phyloP scores from a whole-genome alignment of 2,888 invertebrate species.

The Brachypalpus laphriformis region DNA sequence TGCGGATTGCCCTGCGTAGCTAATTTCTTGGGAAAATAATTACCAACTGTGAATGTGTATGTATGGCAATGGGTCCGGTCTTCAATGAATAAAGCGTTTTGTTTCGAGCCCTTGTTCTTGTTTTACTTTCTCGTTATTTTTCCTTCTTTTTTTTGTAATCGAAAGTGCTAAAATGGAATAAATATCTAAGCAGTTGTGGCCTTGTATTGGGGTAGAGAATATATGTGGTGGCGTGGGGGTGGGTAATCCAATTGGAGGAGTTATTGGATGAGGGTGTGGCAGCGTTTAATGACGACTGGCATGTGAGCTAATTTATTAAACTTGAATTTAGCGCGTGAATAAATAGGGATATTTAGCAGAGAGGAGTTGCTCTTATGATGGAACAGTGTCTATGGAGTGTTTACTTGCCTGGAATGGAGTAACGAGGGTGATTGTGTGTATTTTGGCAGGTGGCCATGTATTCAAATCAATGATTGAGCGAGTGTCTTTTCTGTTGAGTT shows the following conservation, averaged over 20 bases:
- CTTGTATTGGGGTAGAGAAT: background rate
- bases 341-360: constrained; percentile 9
- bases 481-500: constrained; percentile 22
- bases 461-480: constrained; percentile 41
- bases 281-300: constrained; percentile 41
- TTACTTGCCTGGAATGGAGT: constrained; percentile 6
- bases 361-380: constrained; percentile 11
- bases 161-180: constrained; percentile 50
- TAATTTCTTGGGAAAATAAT: constrained; percentile 49
- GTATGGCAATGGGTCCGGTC: background rate
- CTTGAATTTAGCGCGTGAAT: constrained; percentile 46
- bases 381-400: constrained; percentile 32
- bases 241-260: constrained; percentile 34
- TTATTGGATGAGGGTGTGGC: constrained; percentile 26
- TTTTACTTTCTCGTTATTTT: constrained; percentile 16
- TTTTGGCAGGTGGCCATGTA: constrained; percentile 36
- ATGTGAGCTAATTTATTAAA: constrained; percentile 55
- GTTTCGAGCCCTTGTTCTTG: constrained; percentile 15
- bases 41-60: constrained; percentile 11
- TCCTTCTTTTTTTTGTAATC: constrained; percentile 10
- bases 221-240: background rate
- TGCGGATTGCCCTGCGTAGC: constrained; percentile 9
- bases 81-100: constrained; percentile 20
- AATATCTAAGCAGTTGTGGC: constrained; percentile 38
- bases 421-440: constrained; percentile 9